phyloP scores from a whole-genome alignment of 2,888 invertebrate species.

The Malthinus flaveolus region DNA sequence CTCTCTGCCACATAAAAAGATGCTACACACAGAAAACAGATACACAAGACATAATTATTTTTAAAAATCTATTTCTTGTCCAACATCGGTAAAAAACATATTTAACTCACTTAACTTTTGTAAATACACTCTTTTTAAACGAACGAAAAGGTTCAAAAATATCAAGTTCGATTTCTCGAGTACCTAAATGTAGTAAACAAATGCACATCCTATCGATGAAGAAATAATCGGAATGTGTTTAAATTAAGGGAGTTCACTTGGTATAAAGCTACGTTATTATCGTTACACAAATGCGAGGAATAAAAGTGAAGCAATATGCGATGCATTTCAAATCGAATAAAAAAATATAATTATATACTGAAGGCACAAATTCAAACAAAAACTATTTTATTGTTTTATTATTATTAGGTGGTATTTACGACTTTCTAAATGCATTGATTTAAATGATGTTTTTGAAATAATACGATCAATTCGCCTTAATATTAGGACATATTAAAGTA shows the following conservation, averaged over 20 bases:
- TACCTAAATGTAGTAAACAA: background rate
- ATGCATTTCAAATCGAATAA: background rate
- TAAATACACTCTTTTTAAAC: too few species aligned
- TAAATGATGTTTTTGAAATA: too few species aligned
- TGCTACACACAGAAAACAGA: constrained; percentile 18
- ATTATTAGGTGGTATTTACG: background rate
- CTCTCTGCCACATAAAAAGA: constrained; percentile 23
- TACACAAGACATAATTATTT: constrained; percentile 15
- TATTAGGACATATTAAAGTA: too few species aligned
- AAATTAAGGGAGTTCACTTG: constrained; percentile 12
- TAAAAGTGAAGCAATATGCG: background rate
- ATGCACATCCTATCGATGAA: constrained; percentile 13
- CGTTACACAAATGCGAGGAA: constrained; percentile 2
- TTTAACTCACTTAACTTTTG: constrained; percentile 6
- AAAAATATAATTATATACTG: background rate
- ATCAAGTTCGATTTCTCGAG: too few species aligned
- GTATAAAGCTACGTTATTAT: background rate
- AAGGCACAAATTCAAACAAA: constrained; percentile 12
- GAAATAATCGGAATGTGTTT: constrained; percentile 8
- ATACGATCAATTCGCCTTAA: too few species aligned
- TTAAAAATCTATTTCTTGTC: constrained; percentile 5
- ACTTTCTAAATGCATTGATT: too few species aligned
- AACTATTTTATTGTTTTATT: constrained; percentile 8
- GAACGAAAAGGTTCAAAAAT: too few species aligned
- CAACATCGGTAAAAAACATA: background rate